Conservation (phyloP, 2,888 invertebrate genomes). For the Agapetus fuscipes region DNA sequence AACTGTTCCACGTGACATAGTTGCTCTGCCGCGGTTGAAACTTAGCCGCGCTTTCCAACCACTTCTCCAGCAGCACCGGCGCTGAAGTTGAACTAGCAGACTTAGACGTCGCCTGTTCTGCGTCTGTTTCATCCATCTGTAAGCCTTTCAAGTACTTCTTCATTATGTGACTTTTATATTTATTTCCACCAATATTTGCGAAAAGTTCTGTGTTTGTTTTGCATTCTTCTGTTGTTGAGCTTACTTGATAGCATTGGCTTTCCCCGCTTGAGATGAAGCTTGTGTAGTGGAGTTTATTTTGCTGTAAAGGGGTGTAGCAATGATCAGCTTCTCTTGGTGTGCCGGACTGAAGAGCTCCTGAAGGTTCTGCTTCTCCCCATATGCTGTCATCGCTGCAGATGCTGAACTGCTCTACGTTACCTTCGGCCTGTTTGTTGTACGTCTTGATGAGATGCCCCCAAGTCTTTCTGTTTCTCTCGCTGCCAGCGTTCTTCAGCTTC, state of each 20-base stretch:
- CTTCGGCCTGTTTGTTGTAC: constrained; percentile 64
- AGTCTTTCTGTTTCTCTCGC: constrained; percentile 56
- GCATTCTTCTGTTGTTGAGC: constrained; percentile 33
- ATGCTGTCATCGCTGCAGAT: constrained; percentile 71
- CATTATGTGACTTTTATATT: constrained; percentile 51
- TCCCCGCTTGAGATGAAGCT: background rate
- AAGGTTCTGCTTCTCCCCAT: constrained; percentile 58
- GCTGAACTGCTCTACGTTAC: constrained; percentile 72
- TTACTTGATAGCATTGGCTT: constrained; percentile 28
- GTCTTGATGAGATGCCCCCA: constrained; percentile 66
- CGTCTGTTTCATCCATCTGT: constrained; percentile 25
- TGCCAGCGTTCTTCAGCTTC: constrained; percentile 66
- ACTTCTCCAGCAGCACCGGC: constrained; percentile 59
- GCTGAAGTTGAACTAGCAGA: constrained; percentile 25
- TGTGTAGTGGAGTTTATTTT: background rate
- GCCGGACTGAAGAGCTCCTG: constrained; percentile 21
- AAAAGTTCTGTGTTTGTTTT: constrained; percentile 11
- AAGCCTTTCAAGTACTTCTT: constrained; percentile 46
- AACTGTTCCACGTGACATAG: constrained; percentile 52
- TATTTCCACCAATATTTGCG: constrained; percentile 28
- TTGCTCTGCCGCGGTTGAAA: constrained; percentile 64
- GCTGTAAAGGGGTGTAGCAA: constrained; percentile 26
- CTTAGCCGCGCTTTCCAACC: constrained; percentile 66
- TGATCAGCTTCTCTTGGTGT: constrained; percentile 27
- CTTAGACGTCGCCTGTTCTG: constrained; percentile 2